Percentiles rank a stretch among this genome's conserved stretches.
Evolutionary conservation across 1,140 invertebrate genomes (phyloP).

Genomic region (Pogonomyrmex californicus): DNA sequence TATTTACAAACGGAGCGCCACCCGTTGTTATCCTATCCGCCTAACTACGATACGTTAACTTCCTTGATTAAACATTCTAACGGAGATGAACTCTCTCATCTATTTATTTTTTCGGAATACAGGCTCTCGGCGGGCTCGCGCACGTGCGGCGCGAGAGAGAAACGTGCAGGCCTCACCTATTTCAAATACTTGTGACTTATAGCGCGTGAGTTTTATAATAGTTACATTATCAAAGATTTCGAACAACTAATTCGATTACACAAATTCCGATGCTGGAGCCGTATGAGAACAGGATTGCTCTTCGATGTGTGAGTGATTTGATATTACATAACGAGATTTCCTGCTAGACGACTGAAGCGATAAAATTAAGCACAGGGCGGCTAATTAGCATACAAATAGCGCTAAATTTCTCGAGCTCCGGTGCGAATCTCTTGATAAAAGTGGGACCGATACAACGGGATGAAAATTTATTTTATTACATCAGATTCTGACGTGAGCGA

Average conservation of each 20-base stretch:
- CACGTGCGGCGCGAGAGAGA: slow-evolving; percentile 12
- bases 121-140: not conserved
- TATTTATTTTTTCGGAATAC: slow-evolving; percentile 60
- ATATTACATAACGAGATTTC: slow-evolving; percentile 13
- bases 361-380: not conserved
- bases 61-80: slow-evolving; percentile 57
- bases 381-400: slow-evolving; percentile 12
- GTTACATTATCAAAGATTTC: slow-evolving; percentile 15
- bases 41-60: slow-evolving; percentile 38
- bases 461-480: not conserved
- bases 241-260: not conserved
- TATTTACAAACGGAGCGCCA: slow-evolving; percentile 56
- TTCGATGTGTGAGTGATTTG: not conserved
- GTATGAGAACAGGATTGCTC: not conserved
- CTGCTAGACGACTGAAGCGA: not conserved
- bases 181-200: slow-evolving; percentile 33
- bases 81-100: slow-evolving; percentile 41
- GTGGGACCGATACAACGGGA: not conserved
- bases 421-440: not conserved
- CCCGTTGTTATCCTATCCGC: slow-evolving; percentile 45
- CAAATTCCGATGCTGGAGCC: not conserved
- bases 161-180: not conserved
- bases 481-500: not conserved
- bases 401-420: not conserved
- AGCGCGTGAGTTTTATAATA: not conserved